phyloP scores from a whole-genome alignment of 2,113 vertebrate genomes.

The Raja brachyura region DNA sequence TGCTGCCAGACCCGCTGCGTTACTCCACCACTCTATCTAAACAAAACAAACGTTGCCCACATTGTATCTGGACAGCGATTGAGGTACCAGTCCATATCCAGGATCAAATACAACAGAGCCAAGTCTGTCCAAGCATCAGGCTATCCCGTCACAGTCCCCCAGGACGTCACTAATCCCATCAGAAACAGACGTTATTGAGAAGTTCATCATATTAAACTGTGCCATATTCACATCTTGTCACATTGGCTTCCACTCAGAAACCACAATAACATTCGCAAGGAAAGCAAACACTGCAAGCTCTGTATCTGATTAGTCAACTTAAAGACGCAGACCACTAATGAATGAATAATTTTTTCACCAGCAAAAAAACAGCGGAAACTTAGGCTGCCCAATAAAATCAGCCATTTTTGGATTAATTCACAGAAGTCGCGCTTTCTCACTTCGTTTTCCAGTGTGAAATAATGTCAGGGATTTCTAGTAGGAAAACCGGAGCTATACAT shows the following conservation, averaged over 20 bases:
- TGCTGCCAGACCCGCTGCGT: too few species aligned
- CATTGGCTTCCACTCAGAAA: neutral
- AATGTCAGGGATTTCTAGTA: neutral
- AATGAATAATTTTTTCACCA: neutral
- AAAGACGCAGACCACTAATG: neutral
- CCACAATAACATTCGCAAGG: slow-evolving; percentile 15
- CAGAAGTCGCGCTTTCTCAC: neutral
- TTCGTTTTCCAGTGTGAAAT: neutral
- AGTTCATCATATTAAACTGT: neutral
- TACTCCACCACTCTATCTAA: neutral
- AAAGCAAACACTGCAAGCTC: neutral
- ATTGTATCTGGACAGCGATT: neutral
- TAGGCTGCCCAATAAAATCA: neutral
- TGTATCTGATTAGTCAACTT: slow-evolving; percentile 22
- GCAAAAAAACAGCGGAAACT: neutral
- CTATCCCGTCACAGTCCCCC: neutral
- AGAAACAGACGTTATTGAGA: neutral
- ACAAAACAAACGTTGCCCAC: too few species aligned
- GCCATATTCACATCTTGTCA: neutral
- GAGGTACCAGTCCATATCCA: neutral
- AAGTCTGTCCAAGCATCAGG: neutral
- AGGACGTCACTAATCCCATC: too few species aligned
- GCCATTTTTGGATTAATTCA: neutral
- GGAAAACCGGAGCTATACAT: neutral
- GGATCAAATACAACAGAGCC: neutral